phyloP scores from a whole-genome alignment of 2,888 invertebrate species.

The Bhutanitis thaidina region DNA sequence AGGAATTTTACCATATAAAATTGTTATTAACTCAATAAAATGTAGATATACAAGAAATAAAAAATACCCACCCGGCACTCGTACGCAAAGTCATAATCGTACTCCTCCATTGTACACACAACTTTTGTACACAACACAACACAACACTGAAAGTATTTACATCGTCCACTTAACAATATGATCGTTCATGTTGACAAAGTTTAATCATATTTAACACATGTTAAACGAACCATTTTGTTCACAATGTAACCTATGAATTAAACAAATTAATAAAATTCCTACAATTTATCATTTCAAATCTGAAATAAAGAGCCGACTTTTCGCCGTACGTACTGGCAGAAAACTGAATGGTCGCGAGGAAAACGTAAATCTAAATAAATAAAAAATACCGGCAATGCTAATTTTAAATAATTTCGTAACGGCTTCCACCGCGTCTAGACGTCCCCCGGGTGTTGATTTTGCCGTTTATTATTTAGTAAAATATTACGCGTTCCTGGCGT shows the following conservation, averaged over 20 bases:
- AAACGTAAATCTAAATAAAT: constrained; percentile 63
- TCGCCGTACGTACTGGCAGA: constrained; percentile 45
- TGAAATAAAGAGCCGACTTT: constrained; percentile 2
- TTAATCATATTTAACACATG: constrained; percentile 30
- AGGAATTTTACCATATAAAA: too few relatives aligned
- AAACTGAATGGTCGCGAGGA: constrained; percentile 72
- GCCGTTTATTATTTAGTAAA: constrained; percentile 33
- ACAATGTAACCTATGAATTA: constrained; percentile 37
- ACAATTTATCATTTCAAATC: too few relatives aligned
- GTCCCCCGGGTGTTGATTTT: constrained; percentile 35
- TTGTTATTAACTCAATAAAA: too few relatives aligned
- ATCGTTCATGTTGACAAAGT: constrained; percentile 33
- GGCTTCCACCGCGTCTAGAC: constrained; percentile 50
- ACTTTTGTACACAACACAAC: constrained; percentile 34
- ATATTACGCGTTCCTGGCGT: constrained; percentile 36
- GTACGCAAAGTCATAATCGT: constrained; percentile 83
- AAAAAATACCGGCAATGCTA: constrained; percentile 50
- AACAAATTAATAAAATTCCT: constrained; percentile 22
- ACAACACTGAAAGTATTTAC: constrained; percentile 46
- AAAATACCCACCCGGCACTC: constrained; percentile 81
- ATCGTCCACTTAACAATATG: constrained; percentile 45
- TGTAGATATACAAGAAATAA: too few relatives aligned
- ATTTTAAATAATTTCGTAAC: constrained; percentile 72
- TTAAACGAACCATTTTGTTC: constrained; percentile 14
- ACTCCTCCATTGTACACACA: constrained; percentile 65